Conservation (phyloP, 2,113 vertebrate genomes). For the Caranx melampygus region DNA sequence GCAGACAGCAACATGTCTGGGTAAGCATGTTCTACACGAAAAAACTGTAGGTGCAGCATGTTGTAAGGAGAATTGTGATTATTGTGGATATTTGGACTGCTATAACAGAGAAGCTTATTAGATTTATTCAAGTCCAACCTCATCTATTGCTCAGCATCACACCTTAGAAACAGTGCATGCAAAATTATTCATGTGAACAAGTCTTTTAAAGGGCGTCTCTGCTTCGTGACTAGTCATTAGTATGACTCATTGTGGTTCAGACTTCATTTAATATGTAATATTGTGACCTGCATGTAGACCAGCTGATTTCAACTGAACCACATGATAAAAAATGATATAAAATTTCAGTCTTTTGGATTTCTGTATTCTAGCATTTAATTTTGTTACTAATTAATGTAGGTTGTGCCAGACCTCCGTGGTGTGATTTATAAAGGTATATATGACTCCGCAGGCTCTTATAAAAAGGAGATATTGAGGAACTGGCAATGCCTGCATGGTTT, state of each 20-base stretch:
- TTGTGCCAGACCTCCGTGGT: conserved; percentile 13
- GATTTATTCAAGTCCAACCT: conserved; percentile 33
- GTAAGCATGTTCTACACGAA: not conserved
- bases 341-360: conserved; percentile 1
- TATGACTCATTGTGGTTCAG: conserved; percentile 39
- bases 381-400: conserved; percentile 11
- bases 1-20: conserved; percentile 18
- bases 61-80: conserved; percentile 35
- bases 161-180: conserved; percentile 3
- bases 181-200: conserved; percentile 14
- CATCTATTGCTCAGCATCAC: conserved; percentile 19
- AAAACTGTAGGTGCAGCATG: not conserved
- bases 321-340: not conserved
- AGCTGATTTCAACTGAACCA: conserved; percentile 6
- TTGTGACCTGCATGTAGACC: not conserved
- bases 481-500: conserved; percentile 27
- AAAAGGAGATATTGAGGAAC: conserved; percentile 29
- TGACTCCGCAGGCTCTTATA: conserved; percentile 29
- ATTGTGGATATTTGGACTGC: conserved; percentile 37
- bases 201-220: conserved; percentile 24
- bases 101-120: conserved; percentile 30
- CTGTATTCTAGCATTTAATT: conserved; percentile 19
- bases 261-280: not conserved
- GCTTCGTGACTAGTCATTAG: conserved; percentile 26
- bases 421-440: conserved; percentile 33